Base-by-base conservation (phyloP, 1,140 invertebrate genomes). In the Lithobius niger region DNA sequence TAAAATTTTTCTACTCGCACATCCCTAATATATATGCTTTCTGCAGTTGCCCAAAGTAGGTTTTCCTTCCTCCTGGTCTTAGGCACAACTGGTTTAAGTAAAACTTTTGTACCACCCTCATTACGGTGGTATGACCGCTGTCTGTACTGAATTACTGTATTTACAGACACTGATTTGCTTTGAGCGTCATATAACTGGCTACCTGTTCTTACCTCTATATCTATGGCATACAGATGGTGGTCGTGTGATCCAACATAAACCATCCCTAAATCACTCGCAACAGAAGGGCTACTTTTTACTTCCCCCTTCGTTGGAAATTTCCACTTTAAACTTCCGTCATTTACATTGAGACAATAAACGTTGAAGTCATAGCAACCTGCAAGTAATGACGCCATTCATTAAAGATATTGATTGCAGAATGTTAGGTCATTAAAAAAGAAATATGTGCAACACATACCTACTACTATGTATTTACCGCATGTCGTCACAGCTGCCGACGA, bases 181-280 rank as follows among this genome's bases (percentile, higher is more conserved):
- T n/a, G n/a, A n/a, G n/a, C n/a, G n/a, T n/a, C n/a, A n/a, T n/a
- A n/a, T n/a, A n/a, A n/a, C n/a, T n/a, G n/a, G n/a, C n/a, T n/a
- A n/a, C n/a, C n/a, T n/a, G n/a, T 19, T 45, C 55, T 65, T 76
- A 82, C 82, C 67, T 72, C 47, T 21, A 73, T 61, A 65, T 75
- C 67, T 56, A 84, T 64, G 59, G 77, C 78, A 61, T 82, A 79
- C 18, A 84, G 59, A 62, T 72, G 65, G 43, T 76, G 74, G 65
- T 85, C 82, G 65, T 86, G 84, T 28, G 82, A 79, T 18, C 82
- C 83, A 59, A 83, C 68, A 63, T 79, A 77, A 31, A 84, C 64
- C 40, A 69, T 65, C 26, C 64, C 61, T 27, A 61, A 66, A 22
- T 26, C n/a, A n/a, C 49, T 47, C 60, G 69, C 65, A 26, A 69